Conservation (phyloP, 1,140 invertebrate species). For the Leptinotarsa undecemlineata region DNA sequence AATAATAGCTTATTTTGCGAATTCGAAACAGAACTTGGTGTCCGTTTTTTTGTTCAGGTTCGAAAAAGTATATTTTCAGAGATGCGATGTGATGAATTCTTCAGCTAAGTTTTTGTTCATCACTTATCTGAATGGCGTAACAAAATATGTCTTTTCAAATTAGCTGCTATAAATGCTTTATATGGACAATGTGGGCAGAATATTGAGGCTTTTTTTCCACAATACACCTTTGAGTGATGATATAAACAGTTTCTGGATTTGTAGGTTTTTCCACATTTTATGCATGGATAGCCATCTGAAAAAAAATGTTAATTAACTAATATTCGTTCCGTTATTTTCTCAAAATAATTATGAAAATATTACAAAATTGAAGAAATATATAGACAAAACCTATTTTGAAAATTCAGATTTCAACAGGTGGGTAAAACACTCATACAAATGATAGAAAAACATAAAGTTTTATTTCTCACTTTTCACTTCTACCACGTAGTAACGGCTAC, state of each 20-base stretch:
- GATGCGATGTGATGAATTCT: background rate
- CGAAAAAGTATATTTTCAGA: background rate
- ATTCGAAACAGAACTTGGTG: background rate
- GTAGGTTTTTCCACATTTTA: slow-evolving; percentile 51
- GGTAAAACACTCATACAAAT: no score
- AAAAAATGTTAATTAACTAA: background rate
- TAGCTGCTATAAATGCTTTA: slow-evolving; percentile 61
- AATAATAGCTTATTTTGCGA: background rate
- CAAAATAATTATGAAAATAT: no score
- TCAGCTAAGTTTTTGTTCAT: no score
- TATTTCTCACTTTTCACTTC: no score
- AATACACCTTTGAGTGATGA: slow-evolving; percentile 54
- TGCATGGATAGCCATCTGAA: slow-evolving; percentile 7
- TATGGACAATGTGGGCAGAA: slow-evolving; percentile 67
- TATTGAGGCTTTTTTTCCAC: slow-evolving; percentile 72
- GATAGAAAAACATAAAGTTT: no score
- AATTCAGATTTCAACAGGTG: no score
- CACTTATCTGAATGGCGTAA: no score
- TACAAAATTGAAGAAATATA: no score
- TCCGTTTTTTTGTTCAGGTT: background rate
- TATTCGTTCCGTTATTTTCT: background rate
- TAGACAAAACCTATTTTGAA: no score
- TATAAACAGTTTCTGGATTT: slow-evolving; percentile 53
- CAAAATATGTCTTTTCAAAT: slow-evolving; percentile 60
- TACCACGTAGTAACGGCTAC: no score